Evolutionary conservation across 2,888 invertebrate genomes (phyloP).

Genomic region (Heteropelma amictum): DNA sequence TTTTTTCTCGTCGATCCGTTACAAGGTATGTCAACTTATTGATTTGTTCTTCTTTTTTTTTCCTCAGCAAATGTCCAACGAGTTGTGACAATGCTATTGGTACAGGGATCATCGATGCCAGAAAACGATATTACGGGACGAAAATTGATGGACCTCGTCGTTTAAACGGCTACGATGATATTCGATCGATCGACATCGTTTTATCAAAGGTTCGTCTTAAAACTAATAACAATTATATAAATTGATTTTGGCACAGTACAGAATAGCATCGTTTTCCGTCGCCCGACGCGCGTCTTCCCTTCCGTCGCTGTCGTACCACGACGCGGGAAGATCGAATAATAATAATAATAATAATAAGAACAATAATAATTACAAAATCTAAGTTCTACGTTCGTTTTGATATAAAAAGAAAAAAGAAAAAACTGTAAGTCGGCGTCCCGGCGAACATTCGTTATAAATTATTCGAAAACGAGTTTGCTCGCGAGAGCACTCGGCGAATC

Average conservation of each 20-base stretch:
- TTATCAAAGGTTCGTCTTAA: slow-evolving; percentile 32
- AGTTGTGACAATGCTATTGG: slow-evolving; percentile 37
- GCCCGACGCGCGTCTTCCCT: slow-evolving; percentile 19
- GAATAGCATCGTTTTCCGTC: slow-evolving; percentile 64
- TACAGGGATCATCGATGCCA: too few species aligned
- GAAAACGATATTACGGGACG: too few species aligned
- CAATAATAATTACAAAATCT: slow-evolving; percentile 42
- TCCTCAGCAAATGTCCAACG: slow-evolving; percentile 49
- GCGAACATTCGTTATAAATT: too few species aligned
- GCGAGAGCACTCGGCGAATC: too few species aligned
- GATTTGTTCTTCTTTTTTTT: slow-evolving; percentile 11
- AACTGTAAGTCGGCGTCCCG: too few species aligned
- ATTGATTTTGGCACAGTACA: slow-evolving; percentile 71
- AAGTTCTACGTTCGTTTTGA: slow-evolving; percentile 44
- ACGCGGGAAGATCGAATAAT: slow-evolving; percentile 28
- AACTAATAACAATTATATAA: slow-evolving; percentile 41
- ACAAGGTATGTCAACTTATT: slow-evolving; percentile 31
- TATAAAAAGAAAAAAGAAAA: slow-evolving; percentile 55
- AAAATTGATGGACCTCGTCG: too few species aligned
- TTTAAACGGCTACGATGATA: too few species aligned
- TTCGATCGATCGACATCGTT: slow-evolving; percentile 44
- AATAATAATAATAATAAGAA: slow-evolving; percentile 13
- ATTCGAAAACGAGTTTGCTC: too few species aligned
- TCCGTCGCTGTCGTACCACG: slow-evolving; percentile 33
- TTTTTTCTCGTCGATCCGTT: slow-evolving; percentile 10